Percentiles rank a stretch among this genome's conserved stretches.
Conservation (phyloP, 2,113 vertebrate species). For the Pteronura brasiliensis region DNA sequence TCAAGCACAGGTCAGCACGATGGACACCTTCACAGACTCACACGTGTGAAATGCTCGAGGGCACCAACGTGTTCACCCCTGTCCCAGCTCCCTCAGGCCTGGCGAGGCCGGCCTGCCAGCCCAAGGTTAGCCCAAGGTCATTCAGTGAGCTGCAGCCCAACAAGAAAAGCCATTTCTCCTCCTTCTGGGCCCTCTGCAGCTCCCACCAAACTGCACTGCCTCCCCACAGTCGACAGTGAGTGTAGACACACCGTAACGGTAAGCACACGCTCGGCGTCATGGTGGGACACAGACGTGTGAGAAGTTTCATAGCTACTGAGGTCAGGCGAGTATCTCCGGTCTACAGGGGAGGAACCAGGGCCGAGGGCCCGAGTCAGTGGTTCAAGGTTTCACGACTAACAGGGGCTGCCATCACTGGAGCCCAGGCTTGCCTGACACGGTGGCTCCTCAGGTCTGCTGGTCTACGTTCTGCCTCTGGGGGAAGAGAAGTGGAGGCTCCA, state of each 20-base stretch:
- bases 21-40: neutral
- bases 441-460: neutral
- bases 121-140: neutral
- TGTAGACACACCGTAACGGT: accelerated
- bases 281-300: too few species aligned
- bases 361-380: neutral
- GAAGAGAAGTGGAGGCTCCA: accelerated
- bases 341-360: accelerated
- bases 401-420: accelerated
- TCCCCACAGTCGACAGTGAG: accelerated
- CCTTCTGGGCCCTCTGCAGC: neutral
- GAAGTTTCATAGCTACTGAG: accelerated
- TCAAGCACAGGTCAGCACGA: neutral
- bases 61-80: accelerated
- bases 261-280: accelerated
- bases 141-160: neutral
- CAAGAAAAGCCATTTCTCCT: neutral
- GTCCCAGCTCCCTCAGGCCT: neutral
- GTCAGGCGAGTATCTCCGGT: accelerated
- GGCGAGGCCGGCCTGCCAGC: accelerated
- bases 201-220: neutral
- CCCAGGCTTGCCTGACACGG: neutral
- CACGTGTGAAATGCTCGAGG: neutral
- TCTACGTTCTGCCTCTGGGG: accelerated
- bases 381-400: neutral